Base-by-base conservation (phyloP, 1,140 invertebrate species). In the Drosophila prosaltans region DNA sequence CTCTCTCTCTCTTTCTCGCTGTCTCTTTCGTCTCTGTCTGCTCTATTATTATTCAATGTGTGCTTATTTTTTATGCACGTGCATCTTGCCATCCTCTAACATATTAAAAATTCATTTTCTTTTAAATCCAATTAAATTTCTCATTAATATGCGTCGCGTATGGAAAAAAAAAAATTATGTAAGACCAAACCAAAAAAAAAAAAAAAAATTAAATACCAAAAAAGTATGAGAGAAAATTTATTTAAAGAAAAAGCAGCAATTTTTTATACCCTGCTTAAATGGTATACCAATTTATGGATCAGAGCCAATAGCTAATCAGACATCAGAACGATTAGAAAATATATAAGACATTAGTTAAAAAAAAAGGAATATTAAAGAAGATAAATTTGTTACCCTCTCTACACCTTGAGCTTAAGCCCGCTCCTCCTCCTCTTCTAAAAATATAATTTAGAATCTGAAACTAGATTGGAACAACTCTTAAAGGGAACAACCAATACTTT, bases 101-200 rank as follows among this genome's bases (percentile, higher is more conserved):
- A 48, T 74, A 88, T 88, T 89, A 88, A 84, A 88, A 88, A 84
- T 88, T 88, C 66, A 88, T 88, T 78, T 78, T 72, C 80, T 71
- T 73, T 63, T 55, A 84, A 88, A 89, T 81, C 84, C 84, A 88
- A 88, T 88, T 88, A 88, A 84, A 88, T 89, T 88, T 78, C 84
- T 66, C 79, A 88, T 88, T 88, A 89, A 73, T 84, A 81, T 88
- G 74, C 80, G 55, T 57, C 55, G 30, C 72, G 68, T 62, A 82
- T 69, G 73, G 26, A 51, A 26, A 30, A 30, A 4, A 30, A 7
- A 36, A 7, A 78, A 62, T 68, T 55, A 59, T 61, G 59, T 77
- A 43, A 41, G 36, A 63, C 74, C 60, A 24, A 32, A 21, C 41
- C 30, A 26, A 16, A 28, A 45, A 48, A 21, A 16, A 3, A 16